Evolutionary conservation across 2,797 vertebrate genomes (phyloP), one percentile per base, ranked within the genome.

Genomic region (Danionella dracula): DNA sequence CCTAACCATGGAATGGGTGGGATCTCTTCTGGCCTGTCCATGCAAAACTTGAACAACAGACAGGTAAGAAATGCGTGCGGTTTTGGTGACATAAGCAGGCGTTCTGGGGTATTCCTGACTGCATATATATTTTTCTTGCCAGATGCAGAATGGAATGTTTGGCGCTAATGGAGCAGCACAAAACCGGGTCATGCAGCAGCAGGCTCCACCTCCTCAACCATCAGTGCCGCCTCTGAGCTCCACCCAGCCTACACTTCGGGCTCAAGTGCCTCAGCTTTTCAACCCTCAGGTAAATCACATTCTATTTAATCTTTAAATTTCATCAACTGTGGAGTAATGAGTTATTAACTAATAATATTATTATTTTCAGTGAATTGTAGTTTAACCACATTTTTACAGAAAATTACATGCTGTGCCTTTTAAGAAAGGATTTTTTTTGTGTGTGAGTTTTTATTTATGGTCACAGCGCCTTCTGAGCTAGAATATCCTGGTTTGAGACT

Each of bases 221-320:
- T 90, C 94, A 93, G 93, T 92, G 93, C 94, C 92, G 90, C 91
- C 95, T 92, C 95, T 94, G 88, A 93, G 89, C 90, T 95, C 95
- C 91, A 91, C 95, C 94, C 96, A 98, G 96, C 95, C 96, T 93
- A 93, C 92, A 92, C 93, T 97, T 92, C 94, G 95, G 84, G 94
- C 96, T 94, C 96, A 98, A 98, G 96, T 98, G 95, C 95, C 96
- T 98, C 95, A 93, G 92, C 96, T 98, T 96, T 93, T 97, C 90
- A 94, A 94, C 96, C 95, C 94, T 98, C 95, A 98, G 95, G 95
- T 97, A 72, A 23, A 17, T 10, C 20, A n/a, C n/a, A n/a, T n/a
- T 31, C 5, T 31, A 5, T 31, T 4, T 17, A 19, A 44, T 4
- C 17, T 21, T 12, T 35, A 8, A 9, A 35, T 46, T 23, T 20